Conservation (phyloP, 2,888 invertebrate species). For the Exocentrus adspersus region DNA sequence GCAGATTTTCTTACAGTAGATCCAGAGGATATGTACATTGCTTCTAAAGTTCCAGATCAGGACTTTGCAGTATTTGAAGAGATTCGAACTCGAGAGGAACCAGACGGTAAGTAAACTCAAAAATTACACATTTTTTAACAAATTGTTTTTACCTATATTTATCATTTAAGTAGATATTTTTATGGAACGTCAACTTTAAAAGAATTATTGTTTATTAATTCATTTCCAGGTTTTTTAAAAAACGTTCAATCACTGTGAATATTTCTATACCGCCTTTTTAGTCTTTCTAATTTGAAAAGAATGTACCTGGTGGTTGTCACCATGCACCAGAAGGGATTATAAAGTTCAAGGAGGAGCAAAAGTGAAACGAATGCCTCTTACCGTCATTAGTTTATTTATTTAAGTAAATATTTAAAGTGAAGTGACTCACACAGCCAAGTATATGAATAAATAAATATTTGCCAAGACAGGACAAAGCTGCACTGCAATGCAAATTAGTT, state of each 20-base stretch:
- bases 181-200: too few relatives aligned
- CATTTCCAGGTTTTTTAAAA: too few relatives aligned
- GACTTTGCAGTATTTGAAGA: conserved; percentile 81
- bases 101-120: conserved; percentile 67
- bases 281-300: too few relatives aligned
- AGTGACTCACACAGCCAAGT: not conserved
- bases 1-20: conserved; percentile 87
- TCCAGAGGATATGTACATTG: conserved; percentile 90
- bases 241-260: too few relatives aligned
- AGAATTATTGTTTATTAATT: too few relatives aligned
- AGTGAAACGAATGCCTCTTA: conserved; percentile 64
- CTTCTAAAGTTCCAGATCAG: conserved; percentile 75
- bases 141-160: too few relatives aligned
- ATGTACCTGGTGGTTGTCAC: too few relatives aligned
- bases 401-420: not conserved
- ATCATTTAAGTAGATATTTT: too few relatives aligned
- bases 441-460: conserved; percentile 5
- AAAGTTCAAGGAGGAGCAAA: conserved; percentile 79
- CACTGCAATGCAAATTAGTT: not conserved
- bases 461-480: not conserved
- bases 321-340: too few relatives aligned
- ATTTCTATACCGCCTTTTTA: too few relatives aligned
- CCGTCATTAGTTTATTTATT: not conserved
- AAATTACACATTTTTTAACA: too few relatives aligned
- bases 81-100: conserved; percentile 80